Evolutionary conservation across 1,140 invertebrate genomes (phyloP), one percentile per base, ranked within the genome.

Genomic region (Megathymus violae): DNA sequence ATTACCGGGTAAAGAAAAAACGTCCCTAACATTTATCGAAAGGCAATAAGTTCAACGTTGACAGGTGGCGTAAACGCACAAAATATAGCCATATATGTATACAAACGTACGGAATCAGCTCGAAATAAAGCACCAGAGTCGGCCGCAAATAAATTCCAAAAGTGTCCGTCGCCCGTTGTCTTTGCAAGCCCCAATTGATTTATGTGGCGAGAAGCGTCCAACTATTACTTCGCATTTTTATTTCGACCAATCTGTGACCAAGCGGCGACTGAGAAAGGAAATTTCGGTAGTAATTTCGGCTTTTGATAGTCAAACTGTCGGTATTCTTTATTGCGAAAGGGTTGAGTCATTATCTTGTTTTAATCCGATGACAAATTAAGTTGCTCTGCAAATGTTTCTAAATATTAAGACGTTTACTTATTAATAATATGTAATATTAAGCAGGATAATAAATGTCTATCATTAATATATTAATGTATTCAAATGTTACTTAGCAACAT

Each of bases 171-270:
- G 72, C 52, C 74, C 60, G 69, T 76, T 75, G 77, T 80, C 72
- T 68, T 58, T 66, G 66, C 73, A 52, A 56, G 52, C 63, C 67
- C 71, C 56, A 60, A 38, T 76, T 89, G 88, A 91, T 91, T 91
- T 89, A 91, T 91, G 80, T 81, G 67, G 74, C 80, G 82, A 82
- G 80, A 80, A 78, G 46, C 40, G 65, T 62, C 77, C 76, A 82
- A 88, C 89, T 88, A 89, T 88, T 82, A 84, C 78, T 76, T 72
- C 62, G 64, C 47, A 70, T 87, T 86, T 82, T 85, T 88, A 80
- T 82, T 76, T 74, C 44, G 44, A 16, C 60, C 48, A 70, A 66
- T 52, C 63, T 58, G 50, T 66, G 61, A 40, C 48, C 68, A 40
- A 63, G 69, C 64, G 60, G 60, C 41, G 63, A 58, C 62, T 75